Evolutionary conservation across 2,113 vertebrate genomes (phyloP), one percentile per base, ranked within the genome.

Genomic region (Corvus moneduloides): DNA sequence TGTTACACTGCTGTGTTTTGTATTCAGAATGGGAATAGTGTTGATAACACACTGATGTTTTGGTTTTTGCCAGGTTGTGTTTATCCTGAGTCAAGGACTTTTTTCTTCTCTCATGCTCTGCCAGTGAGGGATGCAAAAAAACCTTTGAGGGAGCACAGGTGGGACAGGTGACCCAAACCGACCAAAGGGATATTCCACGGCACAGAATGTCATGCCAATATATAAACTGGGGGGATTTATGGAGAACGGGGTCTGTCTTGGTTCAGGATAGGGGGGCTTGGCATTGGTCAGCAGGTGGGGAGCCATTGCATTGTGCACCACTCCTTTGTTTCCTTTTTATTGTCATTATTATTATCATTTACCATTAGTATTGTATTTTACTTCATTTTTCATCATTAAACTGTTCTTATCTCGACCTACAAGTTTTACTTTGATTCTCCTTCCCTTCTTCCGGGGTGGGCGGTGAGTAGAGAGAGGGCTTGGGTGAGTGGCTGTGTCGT

Each of bases 361-460:
- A 37, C 12, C 16, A 23, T 28, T 66, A 10, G 6, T 33, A 27
- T 18, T 28, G 4, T 23, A 15, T 73, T 56, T 72, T 21, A 22
- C 35, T 49, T 56, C 16, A 27, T 13, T 73, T 88, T 66, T 43
- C 5, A 32, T 19, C 21, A 37, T 58, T 37, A 44, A 58, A 33
- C 22, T 35, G 15, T 58, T 51, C 27, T 58, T 66, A 51, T 37
- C 32, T 88, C 19, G 15, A 35, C 4, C 3, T 37, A 0, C 8
- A 19, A 43, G 17, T 56, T 58, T 73, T 73, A 28, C 18, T 58
- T 73, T 64, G 43, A 15, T 49, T 64, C 26, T 58, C 27, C 43
- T 32, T 35, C 32, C 58, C 35, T 64, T 80, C 59, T 3, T 1
- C 51, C 1, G 0, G 27, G 6, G 4, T 24, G 15, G 2, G 22